Conservation (phyloP, 2,113 vertebrate genomes). For the Mastomys coucha region DNA sequence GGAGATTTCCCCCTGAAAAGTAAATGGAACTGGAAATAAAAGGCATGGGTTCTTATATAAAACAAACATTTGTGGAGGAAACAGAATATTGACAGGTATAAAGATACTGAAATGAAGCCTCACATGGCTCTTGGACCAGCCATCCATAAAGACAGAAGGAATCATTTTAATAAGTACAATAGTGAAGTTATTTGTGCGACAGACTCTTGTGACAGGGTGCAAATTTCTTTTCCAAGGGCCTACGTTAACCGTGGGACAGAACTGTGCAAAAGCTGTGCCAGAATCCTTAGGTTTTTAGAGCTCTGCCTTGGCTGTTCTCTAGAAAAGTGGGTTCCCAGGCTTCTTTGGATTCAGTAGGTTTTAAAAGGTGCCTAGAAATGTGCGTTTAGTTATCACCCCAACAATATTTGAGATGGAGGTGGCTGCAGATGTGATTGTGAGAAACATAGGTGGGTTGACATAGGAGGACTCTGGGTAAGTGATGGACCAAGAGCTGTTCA, state of each 20-base stretch:
- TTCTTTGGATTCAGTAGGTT: not conserved
- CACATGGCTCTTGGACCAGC: not conserved
- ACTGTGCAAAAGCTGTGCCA: not conserved
- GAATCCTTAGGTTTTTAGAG: not conserved
- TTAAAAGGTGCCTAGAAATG: not conserved
- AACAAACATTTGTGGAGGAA: not conserved
- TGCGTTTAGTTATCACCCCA: not conserved
- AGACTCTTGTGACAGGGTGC: not conserved
- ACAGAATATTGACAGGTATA: conserved; percentile 31
- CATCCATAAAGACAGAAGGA: not conserved
- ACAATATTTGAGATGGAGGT: not conserved
- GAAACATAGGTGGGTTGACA: not conserved
- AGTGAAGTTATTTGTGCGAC: not conserved
- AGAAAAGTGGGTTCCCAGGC: not conserved
- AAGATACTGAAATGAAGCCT: not conserved
- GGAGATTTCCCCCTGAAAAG: not conserved
- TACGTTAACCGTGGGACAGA: not conserved
- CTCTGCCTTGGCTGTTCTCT: not conserved
- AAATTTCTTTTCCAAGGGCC: not conserved
- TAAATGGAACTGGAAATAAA: conserved; percentile 51
- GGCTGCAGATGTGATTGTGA: not conserved
- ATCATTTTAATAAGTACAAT: conserved; percentile 38
- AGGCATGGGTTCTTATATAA: not conserved
- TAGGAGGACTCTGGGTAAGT: not conserved
- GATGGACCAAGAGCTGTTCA: not conserved